These are phyloP conservation scores for Cerceris ruficornis DNA, from an alignment of 2,888 invertebrate species.

Conservation along the genomic window DNA sequence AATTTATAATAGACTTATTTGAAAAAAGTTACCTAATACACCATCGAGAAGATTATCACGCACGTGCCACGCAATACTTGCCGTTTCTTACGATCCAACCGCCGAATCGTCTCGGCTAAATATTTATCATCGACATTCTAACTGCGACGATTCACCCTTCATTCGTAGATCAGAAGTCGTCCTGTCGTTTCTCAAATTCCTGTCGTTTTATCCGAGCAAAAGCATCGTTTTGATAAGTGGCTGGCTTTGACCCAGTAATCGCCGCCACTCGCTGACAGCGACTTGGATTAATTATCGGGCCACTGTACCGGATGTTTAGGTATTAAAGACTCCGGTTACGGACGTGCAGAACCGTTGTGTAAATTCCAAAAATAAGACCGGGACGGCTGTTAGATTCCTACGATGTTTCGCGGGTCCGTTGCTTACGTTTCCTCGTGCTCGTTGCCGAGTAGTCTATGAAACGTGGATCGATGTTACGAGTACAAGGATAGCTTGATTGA, in stretches of 20 bases:
- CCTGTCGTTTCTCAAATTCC: slow-evolving; percentile 4
- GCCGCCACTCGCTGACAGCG: slow-evolving; percentile 27
- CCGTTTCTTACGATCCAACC: too few relatives aligned
- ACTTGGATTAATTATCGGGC: slow-evolving; percentile 57
- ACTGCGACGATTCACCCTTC: neutral
- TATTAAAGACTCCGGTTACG: slow-evolving; percentile 47
- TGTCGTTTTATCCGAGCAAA: slow-evolving; percentile 7
- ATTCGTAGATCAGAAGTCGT: neutral
- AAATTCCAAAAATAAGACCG: slow-evolving; percentile 48
- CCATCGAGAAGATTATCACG: too few relatives aligned
- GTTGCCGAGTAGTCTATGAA: neutral
- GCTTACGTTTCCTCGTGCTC: slow-evolving; percentile 1
- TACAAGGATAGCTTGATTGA: too few relatives aligned
- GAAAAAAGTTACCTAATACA: too few relatives aligned
- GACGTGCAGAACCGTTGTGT: slow-evolving; percentile 11
- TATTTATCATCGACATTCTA: neutral
- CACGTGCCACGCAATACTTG: too few relatives aligned
- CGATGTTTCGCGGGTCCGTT: neutral
- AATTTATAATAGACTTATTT: too few relatives aligned
- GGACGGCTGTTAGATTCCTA: slow-evolving; percentile 4
- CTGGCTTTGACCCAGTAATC: slow-evolving; percentile 57
- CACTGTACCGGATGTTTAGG: slow-evolving; percentile 57
- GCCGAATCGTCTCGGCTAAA: neutral
- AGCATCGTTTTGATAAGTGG: slow-evolving; percentile 19
- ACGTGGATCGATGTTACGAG: too few relatives aligned